Percentiles rank a stretch among this genome's conserved stretches.
These are phyloP conservation scores for Nematostella vectensis DNA, from an alignment of 92 coral and sea anemone genomes.

Conservation along the genomic window DNA sequence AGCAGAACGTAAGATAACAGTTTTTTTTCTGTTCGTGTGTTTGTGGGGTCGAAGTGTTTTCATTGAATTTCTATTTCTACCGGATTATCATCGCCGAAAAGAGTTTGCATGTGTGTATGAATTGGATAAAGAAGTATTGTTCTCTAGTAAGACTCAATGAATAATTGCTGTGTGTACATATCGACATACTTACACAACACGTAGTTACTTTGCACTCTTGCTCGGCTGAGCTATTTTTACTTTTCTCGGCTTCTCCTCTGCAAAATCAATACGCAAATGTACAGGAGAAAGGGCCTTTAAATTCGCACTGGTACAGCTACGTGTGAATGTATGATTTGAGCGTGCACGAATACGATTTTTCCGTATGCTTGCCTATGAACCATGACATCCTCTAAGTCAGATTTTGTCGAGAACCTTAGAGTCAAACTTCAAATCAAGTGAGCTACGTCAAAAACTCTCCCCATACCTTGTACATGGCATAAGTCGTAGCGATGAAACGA, in stretches of 20 bases:
- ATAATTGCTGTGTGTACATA: background rate
- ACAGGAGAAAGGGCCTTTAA: background rate
- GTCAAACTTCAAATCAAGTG: background rate
- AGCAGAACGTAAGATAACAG: too few relatives aligned
- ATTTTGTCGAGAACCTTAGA: background rate
- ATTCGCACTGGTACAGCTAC: background rate
- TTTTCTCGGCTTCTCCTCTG: background rate
- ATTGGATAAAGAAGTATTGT: slow-evolving; percentile 3
- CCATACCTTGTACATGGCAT: background rate
- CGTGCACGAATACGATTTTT: background rate
- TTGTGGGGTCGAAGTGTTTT: too few relatives aligned
- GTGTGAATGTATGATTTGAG: background rate
- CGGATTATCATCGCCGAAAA: background rate
- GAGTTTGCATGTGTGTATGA: background rate
- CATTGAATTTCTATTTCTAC: background rate
- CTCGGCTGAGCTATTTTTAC: background rate
- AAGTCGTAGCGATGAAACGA: slow-evolving; percentile 1
- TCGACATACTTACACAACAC: slow-evolving; percentile 3
- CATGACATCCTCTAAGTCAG: background rate
- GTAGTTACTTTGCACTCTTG: background rate
- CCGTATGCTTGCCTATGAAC: background rate
- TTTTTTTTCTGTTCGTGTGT: too few relatives aligned
- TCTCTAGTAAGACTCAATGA: background rate
- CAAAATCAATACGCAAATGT: background rate
- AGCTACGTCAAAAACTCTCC: background rate